Evolutionary conservation across 2,113 vertebrate genomes (phyloP).

Genomic region (Myrmecobius fasciatus): DNA sequence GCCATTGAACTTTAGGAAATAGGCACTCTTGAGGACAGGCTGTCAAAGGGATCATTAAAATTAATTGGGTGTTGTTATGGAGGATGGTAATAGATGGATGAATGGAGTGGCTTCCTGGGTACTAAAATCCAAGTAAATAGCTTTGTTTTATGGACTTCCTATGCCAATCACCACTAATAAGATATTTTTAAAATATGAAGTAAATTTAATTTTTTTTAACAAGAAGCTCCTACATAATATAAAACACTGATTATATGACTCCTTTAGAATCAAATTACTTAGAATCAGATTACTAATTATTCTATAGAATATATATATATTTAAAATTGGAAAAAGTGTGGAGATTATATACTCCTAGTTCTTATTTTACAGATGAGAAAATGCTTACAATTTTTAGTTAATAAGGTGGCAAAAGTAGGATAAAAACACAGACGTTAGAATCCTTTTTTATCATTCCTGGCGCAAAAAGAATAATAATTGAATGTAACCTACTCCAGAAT

Average conservation of each 20-base stretch:
- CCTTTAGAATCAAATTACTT: neutral
- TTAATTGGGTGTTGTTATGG: neutral
- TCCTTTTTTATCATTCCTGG: neutral
- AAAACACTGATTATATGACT: neutral
- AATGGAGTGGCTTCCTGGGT: neutral
- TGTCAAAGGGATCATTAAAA: neutral
- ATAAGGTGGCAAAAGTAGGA: neutral
- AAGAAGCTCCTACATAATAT: neutral
- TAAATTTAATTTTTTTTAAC: neutral
- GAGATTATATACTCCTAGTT: neutral
- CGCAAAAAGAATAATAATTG: neutral
- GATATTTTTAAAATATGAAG: neutral
- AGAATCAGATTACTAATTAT: neutral
- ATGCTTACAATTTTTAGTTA: neutral
- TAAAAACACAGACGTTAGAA: neutral
- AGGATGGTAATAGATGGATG: neutral
- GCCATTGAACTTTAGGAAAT: neutral
- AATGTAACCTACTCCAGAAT: constrained; percentile 8
- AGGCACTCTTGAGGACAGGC: neutral
- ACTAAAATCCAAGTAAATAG: neutral
- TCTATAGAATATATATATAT: neutral
- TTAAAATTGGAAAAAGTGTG: neutral
- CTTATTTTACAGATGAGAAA: neutral
- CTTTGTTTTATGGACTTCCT: neutral
- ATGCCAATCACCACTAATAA: neutral